phyloP scores from a whole-genome alignment of 2,113 vertebrate genomes.

The Himantopus leucocephalus region DNA sequence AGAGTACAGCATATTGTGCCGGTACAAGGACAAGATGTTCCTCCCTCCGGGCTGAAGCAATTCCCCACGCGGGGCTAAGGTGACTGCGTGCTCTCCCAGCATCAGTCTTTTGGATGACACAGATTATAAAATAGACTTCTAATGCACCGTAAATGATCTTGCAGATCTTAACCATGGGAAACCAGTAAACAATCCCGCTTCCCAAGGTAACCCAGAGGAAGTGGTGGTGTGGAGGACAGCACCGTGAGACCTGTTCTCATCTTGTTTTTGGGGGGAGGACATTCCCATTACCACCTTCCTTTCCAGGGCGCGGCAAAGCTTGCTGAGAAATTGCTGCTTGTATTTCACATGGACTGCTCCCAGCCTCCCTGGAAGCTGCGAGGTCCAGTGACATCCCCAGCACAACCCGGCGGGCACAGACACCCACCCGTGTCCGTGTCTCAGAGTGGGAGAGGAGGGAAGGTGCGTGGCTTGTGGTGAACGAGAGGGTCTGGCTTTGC shows the following conservation, averaged over 20 bases:
- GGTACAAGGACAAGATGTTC: conserved; percentile 11
- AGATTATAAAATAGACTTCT: neutral
- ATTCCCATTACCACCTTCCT: neutral
- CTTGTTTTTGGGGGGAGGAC: rapidly evolving
- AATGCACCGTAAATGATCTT: neutral
- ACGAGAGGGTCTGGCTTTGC: neutral
- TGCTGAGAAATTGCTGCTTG: neutral
- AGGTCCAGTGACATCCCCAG: neutral
- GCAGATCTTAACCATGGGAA: conserved; percentile 21
- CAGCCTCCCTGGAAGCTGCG: neutral
- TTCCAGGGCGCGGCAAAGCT: neutral
- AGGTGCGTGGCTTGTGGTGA: neutral
- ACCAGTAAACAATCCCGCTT: neutral
- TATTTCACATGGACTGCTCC: neutral
- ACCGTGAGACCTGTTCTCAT: neutral
- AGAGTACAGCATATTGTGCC: neutral
- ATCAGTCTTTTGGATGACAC: neutral
- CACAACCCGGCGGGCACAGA: neutral
- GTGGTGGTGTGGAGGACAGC: neutral
- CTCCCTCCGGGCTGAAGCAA: neutral
- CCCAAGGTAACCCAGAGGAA: conserved; percentile 49
- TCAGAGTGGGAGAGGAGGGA: neutral
- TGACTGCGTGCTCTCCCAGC: neutral
- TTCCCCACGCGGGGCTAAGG: neutral
- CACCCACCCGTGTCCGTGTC: rapidly evolving